Percentiles rank a stretch among this genome's conserved stretches.
Evolutionary conservation across 2,797 vertebrate genomes (phyloP).

Genomic region (Heterohyrax brucei): DNA sequence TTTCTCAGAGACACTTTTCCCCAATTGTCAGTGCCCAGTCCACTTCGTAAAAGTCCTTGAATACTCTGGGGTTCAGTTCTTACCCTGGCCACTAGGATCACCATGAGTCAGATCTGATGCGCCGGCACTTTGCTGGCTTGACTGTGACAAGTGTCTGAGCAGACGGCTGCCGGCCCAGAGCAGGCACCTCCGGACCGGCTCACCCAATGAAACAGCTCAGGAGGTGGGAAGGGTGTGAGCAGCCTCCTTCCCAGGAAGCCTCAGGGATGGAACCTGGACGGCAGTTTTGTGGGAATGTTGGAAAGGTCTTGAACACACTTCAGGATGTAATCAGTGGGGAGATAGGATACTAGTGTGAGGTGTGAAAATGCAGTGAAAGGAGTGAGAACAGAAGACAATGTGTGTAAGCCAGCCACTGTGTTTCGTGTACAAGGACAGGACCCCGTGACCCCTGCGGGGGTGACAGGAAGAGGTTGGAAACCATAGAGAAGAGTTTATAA

Average conservation of each 20-base stretch:
- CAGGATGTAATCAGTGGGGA: background rate
- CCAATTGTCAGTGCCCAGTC: background rate
- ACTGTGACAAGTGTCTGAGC: too few species aligned
- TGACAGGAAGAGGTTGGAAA: background rate
- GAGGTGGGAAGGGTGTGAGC: background rate
- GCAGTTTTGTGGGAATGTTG: background rate
- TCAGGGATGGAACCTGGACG: background rate
- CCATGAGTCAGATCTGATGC: too few species aligned
- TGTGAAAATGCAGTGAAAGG: background rate
- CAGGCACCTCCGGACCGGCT: fast-evolving
- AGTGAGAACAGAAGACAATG: background rate
- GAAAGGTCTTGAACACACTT: background rate
- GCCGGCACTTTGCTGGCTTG: too few species aligned
- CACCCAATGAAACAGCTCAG: background rate
- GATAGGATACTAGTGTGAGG: background rate
- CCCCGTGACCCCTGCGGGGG: background rate
- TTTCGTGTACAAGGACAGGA: background rate
- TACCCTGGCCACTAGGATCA: too few species aligned
- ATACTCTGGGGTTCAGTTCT: too few species aligned
- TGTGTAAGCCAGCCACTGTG: background rate
- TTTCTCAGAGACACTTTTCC: background rate
- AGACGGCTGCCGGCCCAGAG: background rate
- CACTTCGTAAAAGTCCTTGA: background rate
- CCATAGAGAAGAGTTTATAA: too few species aligned
- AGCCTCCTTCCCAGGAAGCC: background rate